Evolutionary conservation across 2,797 vertebrate species (phyloP).

Genomic region (Myiotriccus ornatus): DNA sequence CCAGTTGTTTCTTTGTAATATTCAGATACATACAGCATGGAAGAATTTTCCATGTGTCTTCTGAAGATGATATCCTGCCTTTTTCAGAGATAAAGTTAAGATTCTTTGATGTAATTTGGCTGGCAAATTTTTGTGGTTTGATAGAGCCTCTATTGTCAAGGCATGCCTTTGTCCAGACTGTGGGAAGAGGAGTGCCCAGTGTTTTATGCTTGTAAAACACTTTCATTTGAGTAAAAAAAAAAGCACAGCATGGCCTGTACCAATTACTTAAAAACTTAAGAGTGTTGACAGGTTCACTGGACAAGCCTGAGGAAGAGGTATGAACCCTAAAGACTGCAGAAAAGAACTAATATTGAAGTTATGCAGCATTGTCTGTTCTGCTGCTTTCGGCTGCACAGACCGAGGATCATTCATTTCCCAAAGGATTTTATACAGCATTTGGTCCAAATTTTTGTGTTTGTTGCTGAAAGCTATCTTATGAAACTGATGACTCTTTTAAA

Average conservation of each 20-base stretch:
- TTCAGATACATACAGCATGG: neutral
- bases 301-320: neutral
- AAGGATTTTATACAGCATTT: neutral
- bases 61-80: neutral
- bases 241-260: neutral
- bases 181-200: neutral
- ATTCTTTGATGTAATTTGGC: neutral
- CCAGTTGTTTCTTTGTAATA: neutral
- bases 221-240: neutral
- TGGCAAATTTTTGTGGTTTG: neutral
- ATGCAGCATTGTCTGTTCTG: neutral
- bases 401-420: neutral
- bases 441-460: neutral
- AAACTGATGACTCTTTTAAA: neutral
- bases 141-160: neutral
- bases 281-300: neutral
- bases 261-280: neutral
- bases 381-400: neutral
- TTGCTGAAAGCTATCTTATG: neutral
- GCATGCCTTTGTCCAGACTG: neutral
- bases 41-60: neutral
- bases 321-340: neutral
- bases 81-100: neutral
- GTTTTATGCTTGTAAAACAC: neutral
- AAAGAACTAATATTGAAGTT: neutral